A percentile compares a stretch with the other conserved stretches of the same genome.
Conservation (phyloP, 2,888 invertebrate genomes). For the Drosophila nr. perissopoda region DNA sequence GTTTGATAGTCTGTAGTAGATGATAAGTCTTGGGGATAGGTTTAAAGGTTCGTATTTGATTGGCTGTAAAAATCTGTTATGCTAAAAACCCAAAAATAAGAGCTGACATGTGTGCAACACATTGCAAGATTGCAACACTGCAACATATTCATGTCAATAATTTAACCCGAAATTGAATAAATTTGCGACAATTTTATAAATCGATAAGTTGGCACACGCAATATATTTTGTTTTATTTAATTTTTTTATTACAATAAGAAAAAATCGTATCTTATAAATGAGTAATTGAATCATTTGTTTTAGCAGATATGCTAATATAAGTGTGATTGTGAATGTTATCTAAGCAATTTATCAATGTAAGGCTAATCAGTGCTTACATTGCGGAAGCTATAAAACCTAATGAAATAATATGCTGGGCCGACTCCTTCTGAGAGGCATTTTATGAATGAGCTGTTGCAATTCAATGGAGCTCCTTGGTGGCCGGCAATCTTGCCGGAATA, state of each 20-base stretch:
- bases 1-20: not conserved
- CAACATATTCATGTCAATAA: not conserved
- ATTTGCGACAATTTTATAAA: not conserved
- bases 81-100: not conserved
- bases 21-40: not conserved
- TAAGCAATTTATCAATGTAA: constrained; percentile 20
- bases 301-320: not conserved
- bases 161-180: not conserved
- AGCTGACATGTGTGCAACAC: not conserved
- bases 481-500: constrained; percentile 59
- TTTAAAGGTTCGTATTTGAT: not conserved
- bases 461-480: constrained; percentile 69
- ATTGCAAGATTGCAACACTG: not conserved
- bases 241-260: not conserved
- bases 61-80: not conserved
- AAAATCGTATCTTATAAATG: not conserved
- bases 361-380: constrained; percentile 44
- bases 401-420: constrained; percentile 48
- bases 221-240: not conserved
- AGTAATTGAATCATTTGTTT: constrained; percentile 1
- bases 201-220: not conserved
- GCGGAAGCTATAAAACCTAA: constrained; percentile 68
- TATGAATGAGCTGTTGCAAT: constrained; percentile 60
- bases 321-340: constrained; percentile 13
- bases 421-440: constrained; percentile 34